Base-by-base conservation (phyloP, 2,113 vertebrate genomes). In the Dromiciops gliroides region DNA sequence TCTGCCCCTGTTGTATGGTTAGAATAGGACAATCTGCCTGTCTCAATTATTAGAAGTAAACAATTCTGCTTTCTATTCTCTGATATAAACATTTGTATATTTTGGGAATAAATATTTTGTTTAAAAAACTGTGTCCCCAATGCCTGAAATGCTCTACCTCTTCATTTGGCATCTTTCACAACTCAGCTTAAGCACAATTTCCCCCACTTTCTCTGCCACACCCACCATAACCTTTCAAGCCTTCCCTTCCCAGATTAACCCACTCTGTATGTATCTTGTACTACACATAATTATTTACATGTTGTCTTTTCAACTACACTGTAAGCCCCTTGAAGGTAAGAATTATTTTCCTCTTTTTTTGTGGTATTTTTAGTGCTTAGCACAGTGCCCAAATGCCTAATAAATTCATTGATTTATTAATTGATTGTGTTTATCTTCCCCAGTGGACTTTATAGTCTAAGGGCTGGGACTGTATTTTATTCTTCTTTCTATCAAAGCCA, bases 31-130 rank as follows among this genome's bases (percentile, higher is more conserved):
- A 90, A 90, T 50, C 90, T 95, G 91, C 91, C 92, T 94, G 91
- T 95, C 95, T 50, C 96, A 92, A 93, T 98, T 96, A 95, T 94
- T 51, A 97, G 91, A 19, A 24, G 97, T 97, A 95, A 96, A 96
- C 28, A 93, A 96, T 96, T 96, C 51, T 95, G 95, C 97, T 98
- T 98, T 97, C 67, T 97, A 96, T 95, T 97, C 96, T 95, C 96
- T 94, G 95, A 97, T 91, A 97, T 97, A 96, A 96, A 89, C 93
- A 92, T 97, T 96, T 97, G 93, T 96, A 97, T 97, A 97, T 98
- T 97, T 97, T 97, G 95, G 95, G 95, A 97, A 98, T 98, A 97
- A 52, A 94, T 96, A 52, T 60, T 89, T 19, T 95, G 24, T 96
- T 51, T 90, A 49, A n/a, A n/a, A n/a, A n/a, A n/a, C n/a, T n/a